These are phyloP conservation scores for Hydrotaea cyrtoneurina DNA, from an alignment of 2,888 invertebrate species.

Conservation along the genomic window DNA sequence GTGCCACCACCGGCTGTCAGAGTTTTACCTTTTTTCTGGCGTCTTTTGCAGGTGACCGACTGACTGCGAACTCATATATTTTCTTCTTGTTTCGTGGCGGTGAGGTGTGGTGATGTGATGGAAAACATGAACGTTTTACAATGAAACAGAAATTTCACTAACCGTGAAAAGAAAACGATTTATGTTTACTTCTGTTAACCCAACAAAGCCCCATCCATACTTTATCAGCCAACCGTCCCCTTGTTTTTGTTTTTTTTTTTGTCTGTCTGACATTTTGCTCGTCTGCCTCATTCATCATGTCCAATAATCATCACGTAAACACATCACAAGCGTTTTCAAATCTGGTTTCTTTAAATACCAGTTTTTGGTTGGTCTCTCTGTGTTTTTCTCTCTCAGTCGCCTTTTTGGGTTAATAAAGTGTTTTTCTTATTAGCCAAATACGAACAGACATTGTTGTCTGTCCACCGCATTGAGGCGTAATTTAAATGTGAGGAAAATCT, in stretches of 20 bases:
- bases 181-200: neutral
- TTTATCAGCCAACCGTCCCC: neutral
- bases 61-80: neutral
- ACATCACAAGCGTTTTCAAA: neutral
- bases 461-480: too few relatives aligned
- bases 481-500: too few relatives aligned
- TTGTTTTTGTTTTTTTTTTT: neutral
- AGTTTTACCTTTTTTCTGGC: neutral
- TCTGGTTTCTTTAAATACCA: neutral
- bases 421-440: constrained; percentile 36
- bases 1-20: neutral
- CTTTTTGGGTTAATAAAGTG: constrained; percentile 44
- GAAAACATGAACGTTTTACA: constrained; percentile 2
- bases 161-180: neutral
- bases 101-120: neutral
- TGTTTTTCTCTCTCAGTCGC: too few relatives aligned
- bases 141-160: constrained; percentile 18
- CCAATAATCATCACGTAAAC: neutral
- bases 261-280: neutral
- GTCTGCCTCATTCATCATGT: neutral
- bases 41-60: neutral
- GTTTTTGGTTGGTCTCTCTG: neutral
- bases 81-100: neutral
- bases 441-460: neutral
- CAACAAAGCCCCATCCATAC: too few relatives aligned